Evolutionary conservation across 2,113 vertebrate genomes (phyloP).

Genomic region (Ophiodon elongatus): DNA sequence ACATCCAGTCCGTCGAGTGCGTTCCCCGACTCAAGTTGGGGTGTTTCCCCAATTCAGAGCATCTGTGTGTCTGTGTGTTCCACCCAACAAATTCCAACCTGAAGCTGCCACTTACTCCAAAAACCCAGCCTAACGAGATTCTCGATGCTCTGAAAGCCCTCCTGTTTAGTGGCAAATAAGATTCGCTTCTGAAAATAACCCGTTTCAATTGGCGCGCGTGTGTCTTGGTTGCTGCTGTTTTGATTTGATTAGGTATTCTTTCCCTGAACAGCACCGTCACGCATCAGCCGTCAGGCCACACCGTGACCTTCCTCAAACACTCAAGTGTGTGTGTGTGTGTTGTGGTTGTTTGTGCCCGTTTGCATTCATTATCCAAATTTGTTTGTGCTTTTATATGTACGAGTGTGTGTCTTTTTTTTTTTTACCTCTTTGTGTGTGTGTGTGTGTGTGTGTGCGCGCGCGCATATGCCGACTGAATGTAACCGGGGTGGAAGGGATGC

Average conservation of each 20-base stretch:
- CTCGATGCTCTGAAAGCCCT: slow-evolving; percentile 25
- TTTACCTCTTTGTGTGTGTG: slow-evolving; percentile 11
- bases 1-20: not conserved
- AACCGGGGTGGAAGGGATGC: slow-evolving; percentile 50
- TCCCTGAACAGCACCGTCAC: slow-evolving; percentile 59
- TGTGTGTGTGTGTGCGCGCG: slow-evolving; percentile 13
- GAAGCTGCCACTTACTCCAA: slow-evolving; percentile 37
- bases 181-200: slow-evolving; percentile 40
- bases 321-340: slow-evolving; percentile 31
- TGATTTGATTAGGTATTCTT: slow-evolving; percentile 66
- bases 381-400: slow-evolving; percentile 11
- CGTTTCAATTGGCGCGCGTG: slow-evolving; percentile 32
- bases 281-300: slow-evolving; percentile 64
- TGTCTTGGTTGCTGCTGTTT: slow-evolving; percentile 17
- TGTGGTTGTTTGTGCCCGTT: not conserved
- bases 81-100: slow-evolving; percentile 31
- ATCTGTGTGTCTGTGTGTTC: slow-evolving; percentile 5
- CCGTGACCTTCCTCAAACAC: slow-evolving; percentile 76
- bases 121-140: slow-evolving; percentile 50
- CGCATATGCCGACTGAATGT: slow-evolving; percentile 43
- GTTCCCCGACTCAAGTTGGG: not conserved
- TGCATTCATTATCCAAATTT: slow-evolving; percentile 2
- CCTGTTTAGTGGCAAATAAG: slow-evolving; percentile 55
- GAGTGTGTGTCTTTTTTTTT: not conserved
- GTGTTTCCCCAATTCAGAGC: slow-evolving; percentile 20